These are phyloP conservation scores for Psilopsiagon aymara DNA, from an alignment of 2,113 vertebrate species.

Conservation along the genomic window DNA sequence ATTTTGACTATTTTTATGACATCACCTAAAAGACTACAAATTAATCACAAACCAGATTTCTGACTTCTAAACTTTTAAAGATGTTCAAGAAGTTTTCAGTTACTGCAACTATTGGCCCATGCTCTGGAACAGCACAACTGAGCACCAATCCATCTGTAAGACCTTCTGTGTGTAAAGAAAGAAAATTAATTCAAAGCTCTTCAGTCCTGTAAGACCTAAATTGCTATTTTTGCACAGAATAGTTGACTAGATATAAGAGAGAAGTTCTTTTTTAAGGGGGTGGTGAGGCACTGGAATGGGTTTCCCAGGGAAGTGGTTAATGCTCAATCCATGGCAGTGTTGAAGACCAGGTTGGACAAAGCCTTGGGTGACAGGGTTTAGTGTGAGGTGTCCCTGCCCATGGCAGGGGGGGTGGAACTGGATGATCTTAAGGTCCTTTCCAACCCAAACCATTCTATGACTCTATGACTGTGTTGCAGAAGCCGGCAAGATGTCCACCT, in stretches of 20 bases:
- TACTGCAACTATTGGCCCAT: fast-evolving
- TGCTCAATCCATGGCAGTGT: no score
- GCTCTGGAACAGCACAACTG: background rate
- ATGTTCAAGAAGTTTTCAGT: background rate
- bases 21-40: background rate
- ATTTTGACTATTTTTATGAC: background rate
- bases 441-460: background rate
- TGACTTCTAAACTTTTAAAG: background rate
- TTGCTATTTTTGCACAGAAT: background rate
- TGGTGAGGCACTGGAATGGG: background rate
- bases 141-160: background rate
- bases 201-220: background rate
- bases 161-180: background rate
- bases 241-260: background rate
- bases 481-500: background rate
- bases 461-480: background rate
- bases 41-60: background rate
- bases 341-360: background rate
- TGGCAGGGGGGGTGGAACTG: background rate
- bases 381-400: background rate
- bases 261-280: background rate
- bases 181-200: background rate
- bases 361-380: background rate
- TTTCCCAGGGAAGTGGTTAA: background rate
- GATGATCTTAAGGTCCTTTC: background rate